A percentile compares a stretch with the other conserved stretches of the same genome.
Evolutionary conservation across 2,888 invertebrate genomes (phyloP).

Genomic region (Esperia sulphurella): DNA sequence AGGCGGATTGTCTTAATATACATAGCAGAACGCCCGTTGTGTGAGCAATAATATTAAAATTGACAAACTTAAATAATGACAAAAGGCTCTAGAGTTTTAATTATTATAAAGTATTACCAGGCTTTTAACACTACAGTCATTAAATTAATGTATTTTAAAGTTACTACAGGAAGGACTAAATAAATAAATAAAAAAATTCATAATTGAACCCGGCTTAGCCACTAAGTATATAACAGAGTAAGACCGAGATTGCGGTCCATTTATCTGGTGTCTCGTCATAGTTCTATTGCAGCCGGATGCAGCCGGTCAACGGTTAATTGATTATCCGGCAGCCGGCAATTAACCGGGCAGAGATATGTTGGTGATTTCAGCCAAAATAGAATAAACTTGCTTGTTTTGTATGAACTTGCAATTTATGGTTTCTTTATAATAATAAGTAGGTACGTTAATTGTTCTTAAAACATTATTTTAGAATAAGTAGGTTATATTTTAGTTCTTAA

Average conservation of each 20-base stretch:
- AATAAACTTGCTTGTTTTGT: not conserved
- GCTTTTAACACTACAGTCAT: no score
- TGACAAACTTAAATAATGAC: no score
- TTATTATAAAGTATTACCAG: no score
- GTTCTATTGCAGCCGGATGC: conserved; percentile 68
- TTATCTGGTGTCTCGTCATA: conserved; percentile 63
- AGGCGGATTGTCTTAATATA: no score
- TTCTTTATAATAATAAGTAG: not conserved
- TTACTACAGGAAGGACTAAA: no score
- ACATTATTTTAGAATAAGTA: not conserved
- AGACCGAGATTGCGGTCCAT: conserved; percentile 55
- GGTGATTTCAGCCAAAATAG: not conserved
- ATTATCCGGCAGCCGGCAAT: conserved; percentile 67
- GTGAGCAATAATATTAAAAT: no score
- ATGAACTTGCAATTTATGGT: not conserved
- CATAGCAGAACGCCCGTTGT: no score
- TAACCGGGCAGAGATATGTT: conserved; percentile 23
- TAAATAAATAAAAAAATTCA: no score
- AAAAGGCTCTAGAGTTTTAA: no score
- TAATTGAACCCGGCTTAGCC: not conserved
- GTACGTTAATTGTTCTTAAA: not conserved
- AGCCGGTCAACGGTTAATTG: conserved; percentile 72
- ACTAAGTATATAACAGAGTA: conserved; percentile 9
- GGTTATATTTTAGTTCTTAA: no score
- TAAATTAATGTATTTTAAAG: no score